These are phyloP conservation scores for Zaprionus kolodkinae DNA, from an alignment of 1,140 invertebrate species.

Conservation along the genomic window DNA sequence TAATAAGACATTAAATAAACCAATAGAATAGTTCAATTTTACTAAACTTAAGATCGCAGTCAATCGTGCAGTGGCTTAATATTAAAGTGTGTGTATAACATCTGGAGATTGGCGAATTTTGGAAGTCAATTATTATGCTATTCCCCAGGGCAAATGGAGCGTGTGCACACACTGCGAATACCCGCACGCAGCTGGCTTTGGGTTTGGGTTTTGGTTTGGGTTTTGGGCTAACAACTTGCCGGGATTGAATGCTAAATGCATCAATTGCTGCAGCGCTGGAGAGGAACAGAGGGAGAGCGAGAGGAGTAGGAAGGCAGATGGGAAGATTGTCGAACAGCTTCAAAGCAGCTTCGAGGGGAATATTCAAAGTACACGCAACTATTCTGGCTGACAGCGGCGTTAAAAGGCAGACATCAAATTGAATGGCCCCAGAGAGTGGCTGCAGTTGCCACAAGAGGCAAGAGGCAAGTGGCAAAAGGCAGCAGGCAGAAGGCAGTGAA, in stretches of 20 bases:
- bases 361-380: slow-evolving; percentile 76
- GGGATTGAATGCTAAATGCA: slow-evolving; percentile 16
- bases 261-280: not conserved
- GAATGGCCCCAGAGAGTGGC: slow-evolving; percentile 55
- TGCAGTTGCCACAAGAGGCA: slow-evolving; percentile 24
- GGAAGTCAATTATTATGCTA: slow-evolving; percentile 9
- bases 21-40: not conserved
- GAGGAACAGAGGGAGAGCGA: too few species aligned
- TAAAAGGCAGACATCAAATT: slow-evolving; percentile 77
- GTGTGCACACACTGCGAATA: slow-evolving; percentile 1
- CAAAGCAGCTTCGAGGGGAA: slow-evolving; percentile 42
- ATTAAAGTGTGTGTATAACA: not conserved
- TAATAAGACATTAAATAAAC: not conserved
- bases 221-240: slow-evolving; percentile 24
- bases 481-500: not conserved
- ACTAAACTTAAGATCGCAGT: not conserved
- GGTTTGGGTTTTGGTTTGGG: not conserved
- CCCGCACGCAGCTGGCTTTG: not conserved
- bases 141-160: not conserved
- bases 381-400: slow-evolving; percentile 76
- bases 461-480: slow-evolving; percentile 5
- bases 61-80: not conserved
- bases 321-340: slow-evolving; percentile 57
- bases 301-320: slow-evolving; percentile 15
- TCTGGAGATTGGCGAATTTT: slow-evolving; percentile 8